Percentiles rank a stretch among this genome's conserved stretches.
phyloP scores from a whole-genome alignment of 2,888 invertebrate species.

The Zygogramma bicolorata region DNA sequence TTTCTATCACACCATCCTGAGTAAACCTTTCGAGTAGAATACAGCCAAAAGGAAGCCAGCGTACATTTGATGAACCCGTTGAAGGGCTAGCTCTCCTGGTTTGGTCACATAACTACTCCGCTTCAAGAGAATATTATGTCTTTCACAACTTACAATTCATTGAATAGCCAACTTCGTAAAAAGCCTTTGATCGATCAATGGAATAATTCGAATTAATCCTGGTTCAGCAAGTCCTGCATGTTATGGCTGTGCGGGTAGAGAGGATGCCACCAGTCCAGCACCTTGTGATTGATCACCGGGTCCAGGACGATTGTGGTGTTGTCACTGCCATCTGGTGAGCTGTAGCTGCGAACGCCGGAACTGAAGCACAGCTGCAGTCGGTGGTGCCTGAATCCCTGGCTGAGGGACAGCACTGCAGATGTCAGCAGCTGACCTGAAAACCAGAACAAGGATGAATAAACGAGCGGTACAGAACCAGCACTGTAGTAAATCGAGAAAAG shows the following conservation, averaged over 20 bases:
- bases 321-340: conserved; percentile 48
- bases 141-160: background rate
- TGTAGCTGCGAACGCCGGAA: conserved; percentile 59
- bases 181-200: background rate
- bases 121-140: background rate
- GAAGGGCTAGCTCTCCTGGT: too few species aligned
- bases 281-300: conserved; percentile 69
- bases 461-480: too few species aligned
- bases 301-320: conserved; percentile 67
- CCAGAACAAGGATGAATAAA: conserved; percentile 11
- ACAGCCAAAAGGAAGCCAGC: background rate
- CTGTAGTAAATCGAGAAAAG: too few species aligned
- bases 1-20: conserved; percentile 1
- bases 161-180: background rate
- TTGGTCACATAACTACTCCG: too few species aligned
- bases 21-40: background rate
- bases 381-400: conserved; percentile 69
- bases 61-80: background rate
- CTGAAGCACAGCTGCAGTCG: conserved; percentile 71
- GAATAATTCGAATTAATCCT: conserved; percentile 47
- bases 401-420: conserved; percentile 69
- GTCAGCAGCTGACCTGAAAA: conserved; percentile 70
- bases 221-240: conserved; percentile 55
- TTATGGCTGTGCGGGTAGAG: conserved; percentile 67
- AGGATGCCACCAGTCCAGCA: conserved; percentile 79